Conservation (phyloP, 2,113 vertebrate species). For the Macroglossus sobrinus region DNA sequence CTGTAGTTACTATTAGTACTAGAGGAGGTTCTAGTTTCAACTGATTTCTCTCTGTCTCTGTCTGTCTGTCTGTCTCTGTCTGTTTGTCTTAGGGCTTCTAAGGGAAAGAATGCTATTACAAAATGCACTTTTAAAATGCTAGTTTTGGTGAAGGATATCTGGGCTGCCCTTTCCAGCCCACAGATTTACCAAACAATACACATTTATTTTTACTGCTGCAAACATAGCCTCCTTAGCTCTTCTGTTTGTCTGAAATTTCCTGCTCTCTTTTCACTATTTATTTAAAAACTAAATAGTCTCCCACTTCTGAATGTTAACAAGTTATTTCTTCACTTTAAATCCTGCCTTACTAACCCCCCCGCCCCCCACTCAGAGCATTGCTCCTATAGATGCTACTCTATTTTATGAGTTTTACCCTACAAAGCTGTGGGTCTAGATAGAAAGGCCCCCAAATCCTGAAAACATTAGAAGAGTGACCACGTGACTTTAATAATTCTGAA, state of each 20-base stretch:
- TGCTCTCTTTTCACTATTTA: slow-evolving; percentile 6
- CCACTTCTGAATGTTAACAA: slow-evolving; percentile 35
- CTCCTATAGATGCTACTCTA: background rate
- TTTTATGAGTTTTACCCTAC: background rate
- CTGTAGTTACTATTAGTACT: background rate
- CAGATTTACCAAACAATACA: background rate
- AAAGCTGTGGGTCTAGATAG: background rate
- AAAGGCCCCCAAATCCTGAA: background rate
- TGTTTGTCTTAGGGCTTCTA: background rate
- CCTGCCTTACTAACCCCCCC: background rate
- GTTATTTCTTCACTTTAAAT: slow-evolving; percentile 31
- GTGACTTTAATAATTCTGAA: background rate
- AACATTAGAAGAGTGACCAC: background rate
- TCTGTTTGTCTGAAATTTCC: slow-evolving; percentile 35
- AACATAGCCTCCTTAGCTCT: background rate
- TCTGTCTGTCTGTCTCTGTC: background rate
- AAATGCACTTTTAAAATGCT: slow-evolving; percentile 45
- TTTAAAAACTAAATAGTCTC: background rate
- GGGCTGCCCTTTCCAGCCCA: background rate
- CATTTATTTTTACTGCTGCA: background rate
- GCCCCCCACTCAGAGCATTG: background rate
- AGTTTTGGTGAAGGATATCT: background rate
- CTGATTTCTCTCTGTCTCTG: background rate
- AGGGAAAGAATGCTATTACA: background rate
- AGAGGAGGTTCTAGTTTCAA: background rate